Conservation (phyloP, 1,140 invertebrate genomes). For the Drosophila subobscura region DNA sequence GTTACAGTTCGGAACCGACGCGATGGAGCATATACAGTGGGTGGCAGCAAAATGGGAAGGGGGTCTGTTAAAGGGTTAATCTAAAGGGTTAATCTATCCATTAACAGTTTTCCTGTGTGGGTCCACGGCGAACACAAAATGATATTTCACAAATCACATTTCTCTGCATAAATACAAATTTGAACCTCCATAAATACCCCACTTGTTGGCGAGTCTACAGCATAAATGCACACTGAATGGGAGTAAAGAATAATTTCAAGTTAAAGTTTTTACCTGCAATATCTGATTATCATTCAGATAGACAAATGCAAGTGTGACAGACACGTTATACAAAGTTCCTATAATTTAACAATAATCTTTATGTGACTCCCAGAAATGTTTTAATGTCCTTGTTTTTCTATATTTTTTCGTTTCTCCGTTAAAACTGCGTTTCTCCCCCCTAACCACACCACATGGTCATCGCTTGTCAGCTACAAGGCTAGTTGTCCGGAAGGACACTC, state of each 20-base stretch:
- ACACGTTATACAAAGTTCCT: too few species aligned
- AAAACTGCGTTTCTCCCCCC: too few species aligned
- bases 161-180: slow-evolving; percentile 10
- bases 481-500: slow-evolving; percentile 29
- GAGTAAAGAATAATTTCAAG: too few species aligned
- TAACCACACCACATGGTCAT: slow-evolving; percentile 1
- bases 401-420: neutral
- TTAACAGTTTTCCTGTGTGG: slow-evolving; percentile 14
- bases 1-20: neutral
- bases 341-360: too few species aligned
- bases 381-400: too few species aligned
- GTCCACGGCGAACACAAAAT: slow-evolving; percentile 1
- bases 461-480: slow-evolving; percentile 6
- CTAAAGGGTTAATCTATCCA: slow-evolving; percentile 17
- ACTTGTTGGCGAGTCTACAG: too few species aligned
- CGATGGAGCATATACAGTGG: slow-evolving; percentile 19
- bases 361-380: too few species aligned
- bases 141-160: slow-evolving; percentile 22
- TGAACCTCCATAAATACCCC: too few species aligned
- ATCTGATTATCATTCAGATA: too few species aligned
- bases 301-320: too few species aligned
- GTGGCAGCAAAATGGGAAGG: slow-evolving; percentile 3
- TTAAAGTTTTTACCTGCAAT: too few species aligned
- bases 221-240: too few species aligned
- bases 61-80: neutral